A percentile compares a stretch with the other conserved stretches of the same genome.
Evolutionary conservation across 1,140 invertebrate genomes (phyloP).

Genomic region (Saxidomus purpurata): DNA sequence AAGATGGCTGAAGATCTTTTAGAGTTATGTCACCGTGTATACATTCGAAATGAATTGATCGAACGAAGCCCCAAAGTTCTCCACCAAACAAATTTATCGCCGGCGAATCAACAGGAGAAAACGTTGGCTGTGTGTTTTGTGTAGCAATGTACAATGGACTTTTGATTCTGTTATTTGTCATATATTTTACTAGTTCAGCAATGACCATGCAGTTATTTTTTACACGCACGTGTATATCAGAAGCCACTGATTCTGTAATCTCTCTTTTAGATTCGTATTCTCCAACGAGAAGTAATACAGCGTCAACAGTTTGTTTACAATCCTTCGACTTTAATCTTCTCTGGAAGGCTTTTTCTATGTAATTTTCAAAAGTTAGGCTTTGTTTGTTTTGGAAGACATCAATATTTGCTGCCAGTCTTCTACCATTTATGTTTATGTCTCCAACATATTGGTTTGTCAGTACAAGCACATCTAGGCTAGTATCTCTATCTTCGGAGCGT

Average conservation of each 20-base stretch:
- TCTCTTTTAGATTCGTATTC: not conserved
- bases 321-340: no score
- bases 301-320: not conserved
- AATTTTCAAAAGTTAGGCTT: not conserved
- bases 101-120: not conserved
- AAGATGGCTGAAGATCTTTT: conserved; percentile 22
- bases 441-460: no score
- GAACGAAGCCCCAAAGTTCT: conserved; percentile 54
- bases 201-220: not conserved
- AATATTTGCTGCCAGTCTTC: no score
- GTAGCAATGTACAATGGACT: conserved; percentile 22
- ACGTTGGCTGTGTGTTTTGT: conserved; percentile 36
- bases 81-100: no score
- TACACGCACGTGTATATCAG: not conserved
- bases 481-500: not conserved
- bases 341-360: not conserved
- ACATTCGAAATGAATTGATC: conserved; percentile 31
- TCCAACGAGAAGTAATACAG: not conserved
- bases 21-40: not conserved
- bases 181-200: not conserved
- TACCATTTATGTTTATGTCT: no score
- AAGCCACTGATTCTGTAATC: no score
- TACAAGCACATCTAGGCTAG: no score
- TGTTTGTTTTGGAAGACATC: not conserved
- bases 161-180: not conserved